These are phyloP conservation scores for Proisotoma minuta DNA, from an alignment of 2,888 invertebrate genomes.

Conservation along the genomic window DNA sequence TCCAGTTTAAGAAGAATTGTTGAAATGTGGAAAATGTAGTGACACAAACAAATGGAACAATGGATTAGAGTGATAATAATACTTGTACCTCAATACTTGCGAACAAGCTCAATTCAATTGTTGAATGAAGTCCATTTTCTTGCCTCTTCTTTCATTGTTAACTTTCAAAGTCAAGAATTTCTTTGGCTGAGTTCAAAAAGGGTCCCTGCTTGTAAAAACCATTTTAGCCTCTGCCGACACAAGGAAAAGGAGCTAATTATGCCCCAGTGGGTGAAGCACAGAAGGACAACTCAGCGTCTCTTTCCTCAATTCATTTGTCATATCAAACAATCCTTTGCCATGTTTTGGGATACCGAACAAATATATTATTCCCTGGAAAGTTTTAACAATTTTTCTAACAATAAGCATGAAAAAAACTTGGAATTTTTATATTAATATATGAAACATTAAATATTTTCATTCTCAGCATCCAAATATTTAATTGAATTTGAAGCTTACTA, in stretches of 20 bases:
- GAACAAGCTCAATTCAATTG: conserved; percentile 1
- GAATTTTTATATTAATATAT: too few relatives aligned
- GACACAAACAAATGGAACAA: conserved; percentile 3
- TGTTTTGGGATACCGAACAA: too few relatives aligned
- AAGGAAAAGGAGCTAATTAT: conserved; percentile 9
- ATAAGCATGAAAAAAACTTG: too few relatives aligned
- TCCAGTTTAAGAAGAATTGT: not conserved
- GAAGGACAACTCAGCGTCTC: conserved; percentile 6
- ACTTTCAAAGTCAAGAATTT: not conserved
- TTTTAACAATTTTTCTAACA: too few relatives aligned
- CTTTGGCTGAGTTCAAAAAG: not conserved
- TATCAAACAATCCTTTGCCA: not conserved
- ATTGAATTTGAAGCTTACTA: too few relatives aligned
- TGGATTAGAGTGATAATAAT: not conserved
- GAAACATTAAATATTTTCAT: too few relatives aligned
- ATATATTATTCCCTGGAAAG: too few relatives aligned
- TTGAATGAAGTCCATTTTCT: not conserved
- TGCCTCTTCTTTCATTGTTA: conserved; percentile 3
- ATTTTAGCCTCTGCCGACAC: not conserved
- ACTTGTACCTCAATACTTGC: not conserved
- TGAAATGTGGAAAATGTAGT: not conserved
- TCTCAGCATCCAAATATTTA: too few relatives aligned
- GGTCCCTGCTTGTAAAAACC: not conserved
- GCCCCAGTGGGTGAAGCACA: conserved; percentile 1
- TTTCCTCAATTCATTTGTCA: conserved; percentile 5